Conservation (phyloP, 2,797 vertebrate species). For the Rallus crepitans region DNA sequence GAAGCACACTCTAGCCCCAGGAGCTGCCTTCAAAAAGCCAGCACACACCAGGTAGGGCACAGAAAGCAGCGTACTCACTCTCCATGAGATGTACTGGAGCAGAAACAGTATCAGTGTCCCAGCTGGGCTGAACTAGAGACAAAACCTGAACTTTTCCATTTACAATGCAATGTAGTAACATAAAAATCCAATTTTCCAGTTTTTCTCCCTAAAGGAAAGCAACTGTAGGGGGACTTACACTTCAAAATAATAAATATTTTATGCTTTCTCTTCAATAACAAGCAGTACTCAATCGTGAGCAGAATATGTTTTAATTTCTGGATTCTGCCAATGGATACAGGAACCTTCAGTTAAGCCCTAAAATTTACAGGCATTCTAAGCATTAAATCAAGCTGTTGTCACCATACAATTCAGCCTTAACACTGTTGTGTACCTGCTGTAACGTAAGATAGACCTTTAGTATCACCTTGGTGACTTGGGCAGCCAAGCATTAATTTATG, state of each 20-base stretch:
- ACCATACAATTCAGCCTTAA: background rate
- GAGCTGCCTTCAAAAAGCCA: background rate
- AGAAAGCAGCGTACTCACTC: background rate
- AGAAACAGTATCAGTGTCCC: background rate
- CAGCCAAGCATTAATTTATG: background rate
- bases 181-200: background rate
- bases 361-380: background rate
- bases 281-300: background rate
- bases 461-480: background rate
- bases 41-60: too few species aligned
- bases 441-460: constrained; percentile 23
- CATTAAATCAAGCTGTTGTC: constrained; percentile 28
- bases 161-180: background rate
- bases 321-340: background rate
- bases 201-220: background rate
- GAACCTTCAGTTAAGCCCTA: background rate
- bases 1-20: background rate
- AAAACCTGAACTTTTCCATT: background rate
- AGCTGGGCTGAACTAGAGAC: background rate
- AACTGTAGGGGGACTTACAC: background rate
- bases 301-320: constrained; percentile 1
- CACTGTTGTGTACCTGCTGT: constrained; percentile 8
- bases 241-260: constrained; percentile 24
- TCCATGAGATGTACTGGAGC: background rate
- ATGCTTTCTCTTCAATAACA: background rate